Conservation (phyloP, 2,113 vertebrate genomes). For the Xerus inauris region DNA sequence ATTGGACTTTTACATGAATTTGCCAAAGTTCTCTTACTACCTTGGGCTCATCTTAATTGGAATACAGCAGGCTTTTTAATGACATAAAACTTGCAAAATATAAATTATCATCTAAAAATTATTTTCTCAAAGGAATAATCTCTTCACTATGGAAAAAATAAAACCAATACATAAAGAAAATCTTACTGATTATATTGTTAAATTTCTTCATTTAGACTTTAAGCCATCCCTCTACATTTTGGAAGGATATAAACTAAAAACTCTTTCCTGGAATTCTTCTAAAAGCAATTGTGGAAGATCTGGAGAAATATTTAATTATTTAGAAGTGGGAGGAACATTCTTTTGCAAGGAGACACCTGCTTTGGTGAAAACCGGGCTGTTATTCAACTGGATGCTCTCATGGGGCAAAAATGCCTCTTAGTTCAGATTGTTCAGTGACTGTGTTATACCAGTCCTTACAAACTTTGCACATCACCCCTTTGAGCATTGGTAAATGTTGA, state of each 20-base stretch:
- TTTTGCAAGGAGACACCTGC: neutral
- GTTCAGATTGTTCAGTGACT: neutral
- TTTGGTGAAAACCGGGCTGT: conserved; percentile 7
- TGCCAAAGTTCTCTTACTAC: neutral
- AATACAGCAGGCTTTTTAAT: neutral
- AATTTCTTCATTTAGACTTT: neutral
- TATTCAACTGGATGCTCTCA: neutral
- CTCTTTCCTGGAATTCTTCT: neutral
- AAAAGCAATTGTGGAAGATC: conserved; percentile 21
- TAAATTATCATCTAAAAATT: neutral
- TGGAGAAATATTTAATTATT: neutral
- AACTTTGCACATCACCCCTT: neutral
- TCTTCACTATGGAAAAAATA: neutral
- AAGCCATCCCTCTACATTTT: neutral
- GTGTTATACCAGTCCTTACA: neutral
- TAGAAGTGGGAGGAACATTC: neutral
- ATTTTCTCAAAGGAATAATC: neutral
- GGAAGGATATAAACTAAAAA: neutral
- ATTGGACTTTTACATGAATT: conserved; percentile 7
- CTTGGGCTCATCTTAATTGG: neutral
- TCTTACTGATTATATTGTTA: neutral
- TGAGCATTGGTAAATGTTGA: neutral
- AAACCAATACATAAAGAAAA: neutral
- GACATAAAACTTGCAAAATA: neutral
- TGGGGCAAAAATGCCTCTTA: neutral